Evolutionary conservation across 2,888 invertebrate genomes (phyloP).

Genomic region (Tiliacea aurago): DNA sequence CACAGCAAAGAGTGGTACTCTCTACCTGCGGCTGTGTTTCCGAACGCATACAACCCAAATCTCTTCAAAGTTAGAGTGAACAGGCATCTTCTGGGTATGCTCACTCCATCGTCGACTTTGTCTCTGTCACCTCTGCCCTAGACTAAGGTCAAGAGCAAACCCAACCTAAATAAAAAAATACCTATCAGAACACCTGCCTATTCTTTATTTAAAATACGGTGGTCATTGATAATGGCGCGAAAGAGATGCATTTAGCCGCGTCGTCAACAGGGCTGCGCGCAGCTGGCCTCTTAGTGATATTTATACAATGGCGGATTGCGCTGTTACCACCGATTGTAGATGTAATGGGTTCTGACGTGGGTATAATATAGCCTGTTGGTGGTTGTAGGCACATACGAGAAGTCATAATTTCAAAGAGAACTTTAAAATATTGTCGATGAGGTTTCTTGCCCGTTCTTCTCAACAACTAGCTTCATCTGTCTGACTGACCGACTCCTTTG

Average conservation of each 20-base stretch:
- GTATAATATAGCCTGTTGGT: conserved; percentile 2
- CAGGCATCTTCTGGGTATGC: too few relatives aligned
- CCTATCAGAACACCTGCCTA: conserved; percentile 41
- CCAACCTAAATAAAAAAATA: too few relatives aligned
- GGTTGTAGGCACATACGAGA: too few relatives aligned
- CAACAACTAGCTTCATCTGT: neutral
- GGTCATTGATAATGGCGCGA: conserved; percentile 31
- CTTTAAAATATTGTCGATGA: neutral
- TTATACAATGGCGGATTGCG: conserved; percentile 54
- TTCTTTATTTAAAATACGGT: conserved; percentile 38
- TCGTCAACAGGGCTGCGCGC: conserved; percentile 46
- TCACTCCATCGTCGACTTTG: too few relatives aligned
- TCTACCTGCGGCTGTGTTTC: too few relatives aligned
- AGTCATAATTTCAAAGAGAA: neutral
- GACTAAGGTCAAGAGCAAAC: too few relatives aligned
- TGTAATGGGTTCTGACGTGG: conserved; percentile 40
- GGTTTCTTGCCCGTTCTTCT: neutral
- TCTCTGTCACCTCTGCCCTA: too few relatives aligned
- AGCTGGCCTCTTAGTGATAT: conserved; percentile 55
- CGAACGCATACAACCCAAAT: too few relatives aligned
- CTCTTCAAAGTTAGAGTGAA: too few relatives aligned
- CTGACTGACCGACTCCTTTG: neutral
- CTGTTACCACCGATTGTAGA: conserved; percentile 10
- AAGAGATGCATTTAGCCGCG: conserved; percentile 56
- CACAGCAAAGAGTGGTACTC: too few relatives aligned